Evolutionary conservation across 2,888 invertebrate genomes (phyloP), one percentile per base, ranked within the genome.

Genomic region (Masnerella sp.): DNA sequence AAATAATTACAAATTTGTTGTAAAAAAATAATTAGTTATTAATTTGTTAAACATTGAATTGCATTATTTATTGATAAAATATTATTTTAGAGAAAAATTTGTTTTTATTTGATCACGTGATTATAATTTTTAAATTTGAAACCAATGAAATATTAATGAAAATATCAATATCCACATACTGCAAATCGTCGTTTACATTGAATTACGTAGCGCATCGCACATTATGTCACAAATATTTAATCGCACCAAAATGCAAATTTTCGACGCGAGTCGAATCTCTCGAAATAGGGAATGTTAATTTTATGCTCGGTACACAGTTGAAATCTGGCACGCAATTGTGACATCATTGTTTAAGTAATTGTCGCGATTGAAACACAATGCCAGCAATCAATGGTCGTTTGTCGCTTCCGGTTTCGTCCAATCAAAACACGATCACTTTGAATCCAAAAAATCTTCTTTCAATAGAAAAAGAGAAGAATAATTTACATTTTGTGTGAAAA

Each of bases 281-380:
- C 8, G 18, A 40, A 28, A 28, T 40, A 20, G 28, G 36, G 20
- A 14, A 49, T 49, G 61, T 61, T 61, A 49, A 61, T 62, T 62
- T 51, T 42, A 32, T 42, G 15, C 32, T 9, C 30, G 15, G 5
- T 9, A 40, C 20, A 25, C 42, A 32, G 14, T 17, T 5, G 36
- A 43, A 11, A 51, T 51, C 22, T 42, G 30, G 22, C 5, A 40
- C 11, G 22, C 22, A 18, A 22, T 51, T 51, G 49, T 34, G 15
- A 62, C 25, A 34, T 51, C 38, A 62, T 51, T 62, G 20, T 62
- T 62, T 51, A 42, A 42, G 22, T 51, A 62, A 51, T 51, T 42
- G 32, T 42, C 17, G 18, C 17, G 42, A 62, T 51, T 22, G 15
- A 15, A 30, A 51, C 34, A 62, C 51, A 62, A 42, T 62, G 42